phyloP scores from a whole-genome alignment of 2,113 vertebrate genomes.

The Panthera leo region DNA sequence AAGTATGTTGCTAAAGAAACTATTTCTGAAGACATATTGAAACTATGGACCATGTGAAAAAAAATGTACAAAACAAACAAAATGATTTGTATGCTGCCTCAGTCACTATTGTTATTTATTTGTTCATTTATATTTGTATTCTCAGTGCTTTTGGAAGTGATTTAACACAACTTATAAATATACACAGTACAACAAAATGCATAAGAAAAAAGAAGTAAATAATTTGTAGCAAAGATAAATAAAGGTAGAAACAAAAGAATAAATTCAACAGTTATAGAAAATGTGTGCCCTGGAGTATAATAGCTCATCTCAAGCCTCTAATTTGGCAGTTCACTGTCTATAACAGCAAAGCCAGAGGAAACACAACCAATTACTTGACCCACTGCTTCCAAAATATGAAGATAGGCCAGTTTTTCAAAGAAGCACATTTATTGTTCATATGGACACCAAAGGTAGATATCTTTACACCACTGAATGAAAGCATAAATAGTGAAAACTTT shows the following conservation, averaged over 20 bases:
- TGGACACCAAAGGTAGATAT: not conserved
- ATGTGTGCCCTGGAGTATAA: not conserved
- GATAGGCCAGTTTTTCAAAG: not conserved
- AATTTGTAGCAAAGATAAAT: not conserved
- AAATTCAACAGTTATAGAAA: not conserved
- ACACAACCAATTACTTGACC: not conserved
- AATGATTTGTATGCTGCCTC: not conserved
- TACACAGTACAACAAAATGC: not conserved
- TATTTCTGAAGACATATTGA: not conserved
- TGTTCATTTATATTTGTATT: constrained; percentile 1
- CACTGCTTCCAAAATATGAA: not conserved
- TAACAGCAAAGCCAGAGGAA: not conserved
- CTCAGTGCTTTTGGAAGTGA: not conserved
- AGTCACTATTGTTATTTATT: constrained; percentile 17
- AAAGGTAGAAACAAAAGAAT: not conserved
- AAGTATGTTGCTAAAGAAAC: not conserved
- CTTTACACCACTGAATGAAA: not conserved
- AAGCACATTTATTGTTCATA: not conserved
- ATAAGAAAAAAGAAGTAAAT: not conserved
- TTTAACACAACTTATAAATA: constrained; percentile 15
- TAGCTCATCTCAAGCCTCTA: not conserved
- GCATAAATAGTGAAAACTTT: too few relatives aligned
- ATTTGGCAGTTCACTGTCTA: not conserved
- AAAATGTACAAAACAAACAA: not conserved
- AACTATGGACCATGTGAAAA: not conserved